Percentiles rank a stretch among this genome's conserved stretches.
phyloP scores from a whole-genome alignment of 2,113 vertebrate genomes.

The Colaptes auratus region DNA sequence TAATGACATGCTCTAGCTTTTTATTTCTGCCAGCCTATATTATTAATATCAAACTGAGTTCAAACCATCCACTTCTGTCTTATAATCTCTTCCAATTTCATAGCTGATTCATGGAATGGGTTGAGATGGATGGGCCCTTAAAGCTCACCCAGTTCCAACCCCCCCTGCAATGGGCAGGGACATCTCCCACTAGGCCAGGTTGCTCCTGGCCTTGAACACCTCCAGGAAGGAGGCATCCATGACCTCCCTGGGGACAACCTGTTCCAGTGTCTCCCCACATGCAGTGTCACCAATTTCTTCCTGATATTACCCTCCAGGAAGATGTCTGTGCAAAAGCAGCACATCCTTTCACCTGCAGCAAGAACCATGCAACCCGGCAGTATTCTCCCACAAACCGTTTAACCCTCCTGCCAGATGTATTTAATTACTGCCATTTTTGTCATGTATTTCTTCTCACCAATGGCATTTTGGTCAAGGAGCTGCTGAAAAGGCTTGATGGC shows the following conservation, averaged over 20 bases:
- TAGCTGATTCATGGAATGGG: too few relatives aligned
- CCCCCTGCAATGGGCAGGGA: too few relatives aligned
- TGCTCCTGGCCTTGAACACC: too few relatives aligned
- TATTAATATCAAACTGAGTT: neutral
- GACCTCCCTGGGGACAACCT: neutral
- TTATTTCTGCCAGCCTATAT: neutral
- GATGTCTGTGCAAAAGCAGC: neutral
- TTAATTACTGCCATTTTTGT: neutral
- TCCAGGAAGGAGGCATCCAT: too few relatives aligned
- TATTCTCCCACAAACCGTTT: neutral
- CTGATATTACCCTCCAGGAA: too few relatives aligned
- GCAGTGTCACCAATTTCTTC: neutral
- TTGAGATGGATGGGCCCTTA: too few relatives aligned
- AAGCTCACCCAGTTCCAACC: too few relatives aligned
- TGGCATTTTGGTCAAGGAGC: conserved; percentile 58
- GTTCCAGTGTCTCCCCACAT: neutral
- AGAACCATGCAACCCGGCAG: neutral
- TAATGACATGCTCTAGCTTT: neutral
- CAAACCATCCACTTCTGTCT: neutral
- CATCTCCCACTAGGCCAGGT: too few relatives aligned
- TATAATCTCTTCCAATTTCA: neutral
- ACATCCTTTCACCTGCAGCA: neutral
- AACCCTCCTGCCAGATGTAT: neutral
- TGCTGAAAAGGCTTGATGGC: conserved; percentile 68
- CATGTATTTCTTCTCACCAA: conserved; percentile 62